A percentile compares a stretch with the other conserved stretches of the same genome.
These are phyloP conservation scores for Rhynchotus rufescens DNA, from an alignment of 2,797 vertebrate species.

Conservation along the genomic window DNA sequence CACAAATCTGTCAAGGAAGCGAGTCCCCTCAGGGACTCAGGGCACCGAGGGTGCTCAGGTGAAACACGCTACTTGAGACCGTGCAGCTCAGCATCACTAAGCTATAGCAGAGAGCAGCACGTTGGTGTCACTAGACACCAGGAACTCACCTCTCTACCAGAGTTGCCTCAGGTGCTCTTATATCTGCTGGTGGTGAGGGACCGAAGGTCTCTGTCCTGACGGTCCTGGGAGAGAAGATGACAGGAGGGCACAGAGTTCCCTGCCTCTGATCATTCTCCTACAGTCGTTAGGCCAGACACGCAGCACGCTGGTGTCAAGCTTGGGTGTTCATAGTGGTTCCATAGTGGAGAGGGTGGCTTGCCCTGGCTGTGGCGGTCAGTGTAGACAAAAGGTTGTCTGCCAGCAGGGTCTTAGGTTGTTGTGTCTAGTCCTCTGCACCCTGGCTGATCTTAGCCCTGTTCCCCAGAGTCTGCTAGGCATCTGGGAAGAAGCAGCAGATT, in stretches of 20 bases:
- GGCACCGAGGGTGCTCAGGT: accelerated
- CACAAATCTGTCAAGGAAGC: accelerated
- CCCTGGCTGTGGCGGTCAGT: not conserved
- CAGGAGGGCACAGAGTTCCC: not conserved
- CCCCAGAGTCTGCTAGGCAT: not conserved
- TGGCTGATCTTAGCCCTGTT: not conserved
- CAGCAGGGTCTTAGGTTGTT: not conserved
- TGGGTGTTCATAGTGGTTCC: not conserved
- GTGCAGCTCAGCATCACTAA: not conserved
- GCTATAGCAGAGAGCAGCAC: not conserved
- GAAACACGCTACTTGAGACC: not conserved
- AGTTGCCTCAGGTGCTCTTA: accelerated
- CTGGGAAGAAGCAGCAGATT: not conserved
- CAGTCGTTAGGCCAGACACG: not conserved
- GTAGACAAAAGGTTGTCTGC: not conserved
- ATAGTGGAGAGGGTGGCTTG: not conserved
- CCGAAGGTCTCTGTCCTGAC: not conserved
- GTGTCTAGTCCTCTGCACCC: not conserved
- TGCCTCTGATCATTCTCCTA: not conserved
- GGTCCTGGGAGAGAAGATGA: not conserved
- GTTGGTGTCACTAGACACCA: accelerated
- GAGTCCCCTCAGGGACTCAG: accelerated
- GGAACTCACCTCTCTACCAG: not conserved
- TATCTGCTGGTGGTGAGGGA: not conserved
- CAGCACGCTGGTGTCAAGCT: not conserved